These are phyloP conservation scores for Coilia nasus DNA, from an alignment of 2,797 vertebrate species.

Conservation along the genomic window DNA sequence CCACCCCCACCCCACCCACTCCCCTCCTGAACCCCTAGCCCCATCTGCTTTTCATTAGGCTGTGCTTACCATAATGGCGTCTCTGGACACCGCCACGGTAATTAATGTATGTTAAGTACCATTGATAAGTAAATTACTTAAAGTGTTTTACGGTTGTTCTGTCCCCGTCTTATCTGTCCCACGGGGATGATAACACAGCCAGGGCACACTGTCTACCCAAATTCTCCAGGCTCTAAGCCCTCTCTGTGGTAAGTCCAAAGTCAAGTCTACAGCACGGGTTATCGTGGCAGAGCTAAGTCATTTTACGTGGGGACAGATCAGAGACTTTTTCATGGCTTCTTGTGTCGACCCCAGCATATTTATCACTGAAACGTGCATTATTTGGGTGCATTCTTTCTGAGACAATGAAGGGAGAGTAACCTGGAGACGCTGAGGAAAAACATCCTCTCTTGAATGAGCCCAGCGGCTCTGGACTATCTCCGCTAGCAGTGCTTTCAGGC, in stretches of 20 bases:
- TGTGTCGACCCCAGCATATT: neutral
- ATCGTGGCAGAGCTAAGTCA: neutral
- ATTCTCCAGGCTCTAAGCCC: neutral
- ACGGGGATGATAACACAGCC: slow-evolving; percentile 36
- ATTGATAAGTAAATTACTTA: slow-evolving; percentile 61
- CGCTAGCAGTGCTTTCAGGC: slow-evolving; percentile 63
- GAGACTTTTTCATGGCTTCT: neutral
- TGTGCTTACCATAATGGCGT: slow-evolving; percentile 60
- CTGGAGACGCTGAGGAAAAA: slow-evolving; percentile 34
- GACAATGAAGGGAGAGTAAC: slow-evolving; percentile 31
- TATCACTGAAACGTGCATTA: slow-evolving; percentile 11
- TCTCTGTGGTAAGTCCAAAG: neutral
- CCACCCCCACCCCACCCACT: slow-evolving; percentile 45
- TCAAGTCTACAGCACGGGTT: neutral
- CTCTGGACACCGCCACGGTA: slow-evolving; percentile 51
- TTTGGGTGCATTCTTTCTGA: slow-evolving; percentile 27
- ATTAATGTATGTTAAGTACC: slow-evolving; percentile 63
- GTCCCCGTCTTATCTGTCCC: slow-evolving; percentile 50
- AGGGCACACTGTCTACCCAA: slow-evolving; percentile 11
- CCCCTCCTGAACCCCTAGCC: slow-evolving; percentile 34
- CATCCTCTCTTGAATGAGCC: slow-evolving; percentile 52
- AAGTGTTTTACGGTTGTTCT: slow-evolving; percentile 49
- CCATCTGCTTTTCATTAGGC: slow-evolving; percentile 74
- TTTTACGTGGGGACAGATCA: neutral
- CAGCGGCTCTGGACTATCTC: slow-evolving; percentile 75